phyloP scores from a whole-genome alignment of 2,888 invertebrate species.

The Hypomecis atomaria region DNA sequence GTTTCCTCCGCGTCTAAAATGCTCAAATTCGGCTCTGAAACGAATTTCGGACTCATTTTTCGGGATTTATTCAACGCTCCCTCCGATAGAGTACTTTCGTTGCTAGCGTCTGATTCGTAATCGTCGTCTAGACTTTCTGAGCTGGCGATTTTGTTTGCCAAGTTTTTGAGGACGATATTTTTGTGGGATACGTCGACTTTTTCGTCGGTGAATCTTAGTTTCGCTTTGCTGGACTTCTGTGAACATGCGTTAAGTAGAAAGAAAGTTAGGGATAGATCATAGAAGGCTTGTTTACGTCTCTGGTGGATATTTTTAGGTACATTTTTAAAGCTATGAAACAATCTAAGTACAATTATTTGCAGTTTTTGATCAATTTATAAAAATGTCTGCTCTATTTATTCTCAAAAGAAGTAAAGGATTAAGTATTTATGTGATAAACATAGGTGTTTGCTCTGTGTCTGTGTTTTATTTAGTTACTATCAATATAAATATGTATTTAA shows the following conservation, averaged over 20 bases:
- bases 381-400: no score
- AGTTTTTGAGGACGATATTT: slow-evolving; percentile 75
- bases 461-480: no score
- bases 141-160: slow-evolving; percentile 76
- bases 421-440: no score
- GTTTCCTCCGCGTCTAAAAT: slow-evolving; percentile 71
- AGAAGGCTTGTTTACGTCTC: slow-evolving; percentile 37
- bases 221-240: slow-evolving; percentile 74
- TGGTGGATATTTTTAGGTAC: background rate
- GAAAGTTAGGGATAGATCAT: slow-evolving; percentile 60
- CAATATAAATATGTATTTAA: no score
- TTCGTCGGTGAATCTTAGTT: slow-evolving; percentile 68
- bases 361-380: no score
- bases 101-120: slow-evolving; percentile 74
- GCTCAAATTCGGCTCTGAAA: slow-evolving; percentile 79
- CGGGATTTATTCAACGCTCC: slow-evolving; percentile 67
- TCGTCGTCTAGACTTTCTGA: slow-evolving; percentile 71
- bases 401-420: no score
- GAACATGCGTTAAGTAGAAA: slow-evolving; percentile 58
- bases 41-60: slow-evolving; percentile 78
- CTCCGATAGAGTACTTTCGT: slow-evolving; percentile 77
- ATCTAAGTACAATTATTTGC: no score
- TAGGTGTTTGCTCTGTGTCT: no score
- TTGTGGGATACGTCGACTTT: slow-evolving; percentile 76
- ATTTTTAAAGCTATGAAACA: no score